phyloP scores from a whole-genome alignment of 2,888 invertebrate species.

The Chouioia cunea region DNA sequence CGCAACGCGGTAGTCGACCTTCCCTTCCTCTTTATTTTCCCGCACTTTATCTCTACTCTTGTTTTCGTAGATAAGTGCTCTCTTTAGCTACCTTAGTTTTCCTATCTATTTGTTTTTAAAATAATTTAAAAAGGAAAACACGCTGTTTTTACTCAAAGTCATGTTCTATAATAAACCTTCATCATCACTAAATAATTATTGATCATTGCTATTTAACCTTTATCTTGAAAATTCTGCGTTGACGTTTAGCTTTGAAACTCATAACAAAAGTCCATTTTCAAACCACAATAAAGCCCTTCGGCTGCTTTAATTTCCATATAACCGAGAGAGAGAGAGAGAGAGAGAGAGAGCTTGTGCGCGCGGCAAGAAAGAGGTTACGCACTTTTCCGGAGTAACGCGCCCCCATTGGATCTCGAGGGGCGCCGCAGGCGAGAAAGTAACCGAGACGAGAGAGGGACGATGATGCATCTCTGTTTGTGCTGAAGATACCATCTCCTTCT shows the following conservation, averaged over 20 bases:
- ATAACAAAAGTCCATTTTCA: too few species aligned
- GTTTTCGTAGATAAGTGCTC: too few species aligned
- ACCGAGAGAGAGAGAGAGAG: constrained; percentile 55
- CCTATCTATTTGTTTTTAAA: too few species aligned
- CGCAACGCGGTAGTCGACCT: constrained; percentile 12
- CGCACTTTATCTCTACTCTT: constrained; percentile 28
- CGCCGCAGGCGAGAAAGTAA: constrained; percentile 38
- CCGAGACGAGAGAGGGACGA: constrained; percentile 10
- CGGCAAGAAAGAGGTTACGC: constrained; percentile 49
- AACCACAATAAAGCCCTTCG: too few species aligned
- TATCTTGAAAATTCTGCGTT: constrained; percentile 51
- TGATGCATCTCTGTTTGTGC: constrained; percentile 42
- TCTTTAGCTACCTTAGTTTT: too few species aligned
- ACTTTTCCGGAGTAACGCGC: constrained; percentile 49
- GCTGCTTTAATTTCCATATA: too few species aligned
- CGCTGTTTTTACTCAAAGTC: too few species aligned
- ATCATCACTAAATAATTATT: too few species aligned
- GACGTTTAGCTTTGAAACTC: too few species aligned
- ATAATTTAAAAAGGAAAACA: too few species aligned
- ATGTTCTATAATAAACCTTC: too few species aligned
- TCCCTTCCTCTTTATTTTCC: constrained; percentile 15
- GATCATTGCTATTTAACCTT: too few species aligned
- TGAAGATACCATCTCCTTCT: constrained; percentile 34
- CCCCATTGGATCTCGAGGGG: constrained; percentile 11
- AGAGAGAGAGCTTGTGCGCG: constrained; percentile 56